These are phyloP conservation scores for Eueremaeus valkanovi DNA, from an alignment of 2,888 invertebrate genomes.

Conservation along the genomic window DNA sequence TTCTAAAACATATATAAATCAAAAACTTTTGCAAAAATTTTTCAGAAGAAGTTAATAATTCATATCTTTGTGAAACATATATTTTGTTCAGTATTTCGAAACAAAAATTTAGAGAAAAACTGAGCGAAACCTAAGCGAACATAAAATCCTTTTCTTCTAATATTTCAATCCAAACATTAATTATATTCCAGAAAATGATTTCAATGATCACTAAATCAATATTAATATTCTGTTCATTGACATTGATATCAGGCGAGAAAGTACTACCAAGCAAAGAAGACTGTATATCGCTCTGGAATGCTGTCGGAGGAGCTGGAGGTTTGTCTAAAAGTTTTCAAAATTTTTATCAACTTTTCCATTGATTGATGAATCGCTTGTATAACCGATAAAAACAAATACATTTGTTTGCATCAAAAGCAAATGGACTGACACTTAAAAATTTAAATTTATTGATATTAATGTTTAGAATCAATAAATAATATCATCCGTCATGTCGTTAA, in stretches of 20 bases:
- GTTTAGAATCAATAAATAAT: too few relatives aligned
- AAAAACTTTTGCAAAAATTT: not conserved
- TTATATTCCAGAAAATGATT: not conserved
- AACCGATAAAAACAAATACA: too few relatives aligned
- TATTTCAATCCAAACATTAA: too few relatives aligned
- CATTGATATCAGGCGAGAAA: not conserved
- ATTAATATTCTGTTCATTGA: not conserved
- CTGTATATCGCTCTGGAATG: constrained; percentile 31
- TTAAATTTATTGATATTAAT: too few relatives aligned
- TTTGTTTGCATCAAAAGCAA: too few relatives aligned
- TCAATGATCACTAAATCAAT: not conserved
- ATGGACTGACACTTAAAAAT: too few relatives aligned
- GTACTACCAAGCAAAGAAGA: constrained; percentile 18
- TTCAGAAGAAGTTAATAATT: not conserved
- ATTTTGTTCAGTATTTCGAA: not conserved
- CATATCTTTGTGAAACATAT: too few relatives aligned
- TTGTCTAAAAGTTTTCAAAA: not conserved
- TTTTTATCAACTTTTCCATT: too few relatives aligned
- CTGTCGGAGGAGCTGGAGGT: constrained; percentile 22
- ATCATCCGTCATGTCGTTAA: too few relatives aligned
- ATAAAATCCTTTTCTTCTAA: too few relatives aligned
- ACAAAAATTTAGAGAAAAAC: not conserved
- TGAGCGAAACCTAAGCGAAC: too few relatives aligned
- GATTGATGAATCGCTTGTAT: too few relatives aligned
- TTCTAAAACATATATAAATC: not conserved